phyloP scores from a whole-genome alignment of 2,888 invertebrate species.

The Cheiracanthium punctorium region DNA sequence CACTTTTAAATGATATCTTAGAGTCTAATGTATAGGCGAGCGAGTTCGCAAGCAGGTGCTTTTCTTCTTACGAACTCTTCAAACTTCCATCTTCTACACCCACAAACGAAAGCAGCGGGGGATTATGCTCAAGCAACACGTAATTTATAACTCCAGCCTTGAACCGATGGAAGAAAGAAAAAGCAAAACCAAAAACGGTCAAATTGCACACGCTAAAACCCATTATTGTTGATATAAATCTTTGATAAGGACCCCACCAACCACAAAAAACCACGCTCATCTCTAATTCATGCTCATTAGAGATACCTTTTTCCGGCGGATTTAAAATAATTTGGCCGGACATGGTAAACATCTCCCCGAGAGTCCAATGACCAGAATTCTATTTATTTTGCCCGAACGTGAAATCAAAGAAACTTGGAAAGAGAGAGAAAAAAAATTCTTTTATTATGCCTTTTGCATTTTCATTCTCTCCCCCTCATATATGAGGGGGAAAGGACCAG shows the following conservation, averaged over 20 bases:
- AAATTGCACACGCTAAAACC: neutral
- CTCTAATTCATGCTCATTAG: neutral
- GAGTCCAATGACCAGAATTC: neutral
- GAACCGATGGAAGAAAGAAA: no score
- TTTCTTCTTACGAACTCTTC: no score
- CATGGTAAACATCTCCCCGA: neutral
- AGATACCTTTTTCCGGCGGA: neutral
- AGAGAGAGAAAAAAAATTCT: neutral
- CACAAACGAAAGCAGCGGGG: no score
- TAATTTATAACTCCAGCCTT: neutral
- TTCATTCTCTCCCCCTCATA: neutral
- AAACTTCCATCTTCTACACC: no score
- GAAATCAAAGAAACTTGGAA: neutral
- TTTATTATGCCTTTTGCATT: neutral
- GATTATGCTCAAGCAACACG: no score
- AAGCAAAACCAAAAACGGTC: neutral
- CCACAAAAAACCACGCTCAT: neutral
- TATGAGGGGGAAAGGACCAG: neutral
- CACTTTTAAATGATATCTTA: no score
- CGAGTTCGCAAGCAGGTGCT: no score
- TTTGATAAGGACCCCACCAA: neutral
- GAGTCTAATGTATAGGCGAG: no score
- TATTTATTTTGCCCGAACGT: neutral
- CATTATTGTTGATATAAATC: neutral
- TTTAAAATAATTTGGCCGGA: neutral